Evolutionary conservation across 2,888 invertebrate species (phyloP), one percentile per base, ranked within the genome.

Genomic region (Bugulina stolonifera): DNA sequence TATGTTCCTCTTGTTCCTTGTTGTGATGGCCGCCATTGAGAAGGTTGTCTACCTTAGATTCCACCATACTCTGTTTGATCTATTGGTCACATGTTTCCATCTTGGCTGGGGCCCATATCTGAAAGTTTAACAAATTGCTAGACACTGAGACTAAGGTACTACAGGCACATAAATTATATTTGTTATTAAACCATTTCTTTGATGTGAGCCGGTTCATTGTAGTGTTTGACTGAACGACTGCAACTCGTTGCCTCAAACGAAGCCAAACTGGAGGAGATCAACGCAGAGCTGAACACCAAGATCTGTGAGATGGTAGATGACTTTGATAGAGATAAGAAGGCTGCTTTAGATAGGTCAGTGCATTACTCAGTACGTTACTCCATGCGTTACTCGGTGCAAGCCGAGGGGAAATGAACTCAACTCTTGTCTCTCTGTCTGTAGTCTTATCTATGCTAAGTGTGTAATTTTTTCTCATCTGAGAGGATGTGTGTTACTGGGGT

Each of bases 251-350:
- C 78, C 1, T 73, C 73, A 22, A 81, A 76, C 73, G 82, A 82
- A 72, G 80, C 80, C 29, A 76, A 76, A 35, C 71, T 81, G 54
- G 78, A 77, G 1, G 80, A 80, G 71, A 77, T 80, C 25, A 82
- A 82, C 73, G 71, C 76, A 22, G 79, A 82, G 72, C 76, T 83
- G n/a, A 80, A 77, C 71, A 75, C 76, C 27, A 80, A 81, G 74
- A 81, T 83, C 43, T 74, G 79, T 5, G 76, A 79, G 71, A 79
- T 82, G 79, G 78, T 81, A 2, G 75, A 76, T n/a, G 80, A 82
- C 43, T 80, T 76, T 74, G 81, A 81, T 71, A 75, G 76, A 35
- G 82, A 83, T 72, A 83, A 81, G 73, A 72, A 77, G 22, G 75
- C 77, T 25, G 80, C 82, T 1, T 71, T 82, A 1, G 80, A 81